Base-by-base conservation (phyloP, 2,797 vertebrate species). In the Hemitrygon akajei region DNA sequence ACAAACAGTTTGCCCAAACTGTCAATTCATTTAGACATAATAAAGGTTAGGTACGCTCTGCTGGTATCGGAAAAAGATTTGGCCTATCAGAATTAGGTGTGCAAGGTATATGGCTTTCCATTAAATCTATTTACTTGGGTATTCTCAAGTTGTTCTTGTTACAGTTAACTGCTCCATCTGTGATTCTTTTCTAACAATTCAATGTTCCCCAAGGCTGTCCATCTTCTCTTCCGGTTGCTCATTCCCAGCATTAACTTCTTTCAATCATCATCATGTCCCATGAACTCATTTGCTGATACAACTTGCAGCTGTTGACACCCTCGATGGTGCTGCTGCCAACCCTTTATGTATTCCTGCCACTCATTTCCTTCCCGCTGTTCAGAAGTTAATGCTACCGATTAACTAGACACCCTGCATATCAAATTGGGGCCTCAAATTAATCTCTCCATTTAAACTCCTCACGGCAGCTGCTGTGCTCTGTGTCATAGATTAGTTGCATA, bases 381-480 rank as follows among this genome's bases (percentile, higher is more conserved):
- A 34, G n/a, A 37, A 69, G 34, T 7, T 25, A 7, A 89, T 69
- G n/a, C 63, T 22, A 7, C 9, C 7, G 30, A 69, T 69, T 89
- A 37, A 69, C n/a, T 69, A 20, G 86, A 63, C 86, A 89, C 63
- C 63, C 18, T 37, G 63, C n/a, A 37, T 69, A 22, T n/a, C 63
- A 89, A 89, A 69, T 89, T 2, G 66, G n/a, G 63, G 63, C 3
- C 18, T 20, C 60, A 66, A 16, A 37, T 89, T 69, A 69, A 69
- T 89, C n/a, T 89, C 63, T n/a, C 63, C 60, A 37, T 75, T 75
- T 75, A 75, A 69, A 69, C 63, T 69, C 86, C n/a, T 89, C 60
- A 37, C n/a, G 20, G 86, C 60, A 89, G n/a, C 60, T 89, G 63
- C 60, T 25, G 60, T 69, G 86, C 18, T 10, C 30, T 34, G 18